These are phyloP conservation scores for Nephrocerus scutellatus DNA, from an alignment of 2,888 invertebrate genomes.

Conservation along the genomic window DNA sequence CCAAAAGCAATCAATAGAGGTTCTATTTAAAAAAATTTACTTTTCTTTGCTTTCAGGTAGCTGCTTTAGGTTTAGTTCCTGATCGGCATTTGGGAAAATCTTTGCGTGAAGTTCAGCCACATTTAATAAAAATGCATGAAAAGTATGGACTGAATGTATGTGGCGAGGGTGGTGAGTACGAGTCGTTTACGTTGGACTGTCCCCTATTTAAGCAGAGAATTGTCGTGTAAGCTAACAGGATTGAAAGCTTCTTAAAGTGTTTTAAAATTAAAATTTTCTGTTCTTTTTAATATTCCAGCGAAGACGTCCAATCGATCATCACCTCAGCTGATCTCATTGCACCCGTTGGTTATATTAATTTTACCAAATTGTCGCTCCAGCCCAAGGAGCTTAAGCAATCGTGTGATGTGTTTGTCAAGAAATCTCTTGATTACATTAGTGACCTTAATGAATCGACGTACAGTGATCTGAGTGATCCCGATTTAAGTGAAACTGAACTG, in stretches of 20 bases:
- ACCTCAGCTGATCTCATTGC: conserved; percentile 90
- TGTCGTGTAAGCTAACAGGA: conserved; percentile 66
- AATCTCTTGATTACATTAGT: conserved; percentile 55
- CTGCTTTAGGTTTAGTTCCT: conserved; percentile 85
- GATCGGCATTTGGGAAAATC: conserved; percentile 79
- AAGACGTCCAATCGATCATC: conserved; percentile 77
- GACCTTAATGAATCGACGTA: conserved; percentile 59
- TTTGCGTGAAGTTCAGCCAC: conserved; percentile 76
- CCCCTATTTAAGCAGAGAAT: conserved; percentile 88
- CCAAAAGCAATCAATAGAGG: not conserved
- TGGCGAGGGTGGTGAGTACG: conserved; percentile 99
- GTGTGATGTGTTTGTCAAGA: conserved; percentile 50
- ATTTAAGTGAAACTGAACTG: conserved; percentile 57
- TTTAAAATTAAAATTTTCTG: too few species aligned
- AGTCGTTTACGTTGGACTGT: conserved; percentile 95
- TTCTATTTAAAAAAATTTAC: conserved; percentile 4
- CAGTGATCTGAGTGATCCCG: conserved; percentile 59
- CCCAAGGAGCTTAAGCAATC: conserved; percentile 49
- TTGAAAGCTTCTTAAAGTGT: not conserved
- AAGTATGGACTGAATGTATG: conserved; percentile 93
- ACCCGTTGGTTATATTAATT: conserved; percentile 88
- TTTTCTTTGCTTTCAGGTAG: conserved; percentile 49
- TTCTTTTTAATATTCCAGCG: conserved; percentile 56
- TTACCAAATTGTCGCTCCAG: conserved; percentile 75
- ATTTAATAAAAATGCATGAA: conserved; percentile 80